A percentile compares a stretch with the other conserved stretches of the same genome.
Evolutionary conservation across 2,888 invertebrate genomes (phyloP).

Genomic region (Noctua janthe): DNA sequence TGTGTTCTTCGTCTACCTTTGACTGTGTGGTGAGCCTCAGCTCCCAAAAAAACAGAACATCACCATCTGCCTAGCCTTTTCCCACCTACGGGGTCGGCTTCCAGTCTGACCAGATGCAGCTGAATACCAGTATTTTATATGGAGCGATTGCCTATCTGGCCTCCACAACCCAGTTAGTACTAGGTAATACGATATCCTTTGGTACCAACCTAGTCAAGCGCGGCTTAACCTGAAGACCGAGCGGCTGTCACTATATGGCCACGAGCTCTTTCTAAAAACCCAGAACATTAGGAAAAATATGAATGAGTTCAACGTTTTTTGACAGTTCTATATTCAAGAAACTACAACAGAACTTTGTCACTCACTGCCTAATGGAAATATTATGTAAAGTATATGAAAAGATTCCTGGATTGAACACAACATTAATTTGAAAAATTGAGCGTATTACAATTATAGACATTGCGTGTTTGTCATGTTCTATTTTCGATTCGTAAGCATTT

Average conservation of each 20-base stretch:
- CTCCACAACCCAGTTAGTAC: no score
- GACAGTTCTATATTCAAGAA: slow-evolving; percentile 10
- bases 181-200: no score
- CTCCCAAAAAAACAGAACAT: neutral
- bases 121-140: no score
- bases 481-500: slow-evolving; percentile 21
- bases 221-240: no score
- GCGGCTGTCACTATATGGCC: no score
- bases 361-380: slow-evolving; percentile 20
- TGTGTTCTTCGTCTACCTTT: neutral
- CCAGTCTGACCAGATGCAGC: no score
- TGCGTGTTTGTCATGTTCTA: slow-evolving; percentile 36
- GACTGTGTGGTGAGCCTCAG: neutral
- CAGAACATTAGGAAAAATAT: neutral
- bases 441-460: slow-evolving; percentile 20
- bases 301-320: slow-evolving; percentile 8
- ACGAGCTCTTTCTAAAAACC: neutral
- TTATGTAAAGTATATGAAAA: slow-evolving; percentile 17
- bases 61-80: no score
- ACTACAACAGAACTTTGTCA: slow-evolving; percentile 13
- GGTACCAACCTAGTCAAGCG: no score
- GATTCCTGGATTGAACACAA: slow-evolving; percentile 6
- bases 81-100: no score
- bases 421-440: slow-evolving; percentile 47
- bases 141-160: no score